Conservation (phyloP, 1,140 invertebrate species). For the Dufourea novaeangliae region DNA sequence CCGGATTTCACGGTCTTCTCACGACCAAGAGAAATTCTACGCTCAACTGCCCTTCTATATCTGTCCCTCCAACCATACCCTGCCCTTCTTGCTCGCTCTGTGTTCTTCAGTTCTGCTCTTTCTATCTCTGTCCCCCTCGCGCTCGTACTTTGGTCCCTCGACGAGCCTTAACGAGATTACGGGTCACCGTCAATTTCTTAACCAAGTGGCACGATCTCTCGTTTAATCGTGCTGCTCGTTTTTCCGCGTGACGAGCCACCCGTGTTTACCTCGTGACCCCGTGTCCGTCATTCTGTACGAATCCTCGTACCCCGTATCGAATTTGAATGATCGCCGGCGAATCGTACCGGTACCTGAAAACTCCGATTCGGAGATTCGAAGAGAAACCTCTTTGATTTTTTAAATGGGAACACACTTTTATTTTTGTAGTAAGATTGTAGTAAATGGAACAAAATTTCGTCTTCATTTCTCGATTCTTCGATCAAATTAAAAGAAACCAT, state of each 20-base stretch:
- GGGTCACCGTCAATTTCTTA: constrained; percentile 61
- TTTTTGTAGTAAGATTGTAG: too few relatives aligned
- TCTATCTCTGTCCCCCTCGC: too few relatives aligned
- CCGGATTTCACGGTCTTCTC: constrained; percentile 60
- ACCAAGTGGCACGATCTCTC: constrained; percentile 40
- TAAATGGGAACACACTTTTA: too few relatives aligned
- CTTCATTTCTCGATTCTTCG: too few relatives aligned
- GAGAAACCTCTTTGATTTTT: too few relatives aligned
- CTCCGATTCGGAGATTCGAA: too few relatives aligned
- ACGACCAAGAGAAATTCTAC: constrained; percentile 58
- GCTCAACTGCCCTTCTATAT: constrained; percentile 36
- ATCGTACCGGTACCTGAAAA: too few relatives aligned
- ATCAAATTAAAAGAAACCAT: too few relatives aligned
- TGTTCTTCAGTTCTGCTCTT: background rate
- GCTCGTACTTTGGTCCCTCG: background rate
- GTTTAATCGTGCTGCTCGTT: background rate
- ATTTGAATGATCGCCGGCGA: constrained; percentile 47
- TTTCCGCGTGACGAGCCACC: background rate
- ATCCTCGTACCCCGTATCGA: constrained; percentile 25
- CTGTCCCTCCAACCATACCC: too few relatives aligned
- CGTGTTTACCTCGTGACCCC: background rate
- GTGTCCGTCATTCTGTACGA: background rate
- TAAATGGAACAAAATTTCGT: too few relatives aligned
- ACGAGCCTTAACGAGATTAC: constrained; percentile 61
- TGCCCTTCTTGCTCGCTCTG: too few relatives aligned